phyloP scores from a whole-genome alignment of 2,888 invertebrate species.

The Eupithecia exiguata region DNA sequence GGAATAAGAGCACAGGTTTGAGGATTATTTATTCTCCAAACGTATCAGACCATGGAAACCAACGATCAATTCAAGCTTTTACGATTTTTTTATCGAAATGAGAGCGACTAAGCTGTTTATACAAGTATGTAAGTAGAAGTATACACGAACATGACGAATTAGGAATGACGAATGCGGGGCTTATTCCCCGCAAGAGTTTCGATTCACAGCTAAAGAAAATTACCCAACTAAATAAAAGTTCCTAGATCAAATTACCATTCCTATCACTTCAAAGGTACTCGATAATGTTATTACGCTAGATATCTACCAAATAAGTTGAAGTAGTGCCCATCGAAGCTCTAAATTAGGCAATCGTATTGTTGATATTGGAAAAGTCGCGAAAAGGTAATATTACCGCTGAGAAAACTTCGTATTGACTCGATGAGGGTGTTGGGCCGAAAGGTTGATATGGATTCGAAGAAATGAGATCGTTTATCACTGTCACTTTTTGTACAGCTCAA shows the following conservation, averaged over 20 bases:
- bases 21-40: not conserved
- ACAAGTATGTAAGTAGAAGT: too few species aligned
- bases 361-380: conserved; percentile 17
- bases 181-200: not conserved
- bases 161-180: not conserved
- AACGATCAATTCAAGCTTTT: not conserved
- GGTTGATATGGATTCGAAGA: conserved; percentile 15
- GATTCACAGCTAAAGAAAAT: not conserved
- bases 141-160: not conserved
- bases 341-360: conserved; percentile 11
- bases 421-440: conserved; percentile 14
- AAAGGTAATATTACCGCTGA: conserved; percentile 21
- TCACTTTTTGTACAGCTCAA: conserved; percentile 22
- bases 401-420: conserved; percentile 32
- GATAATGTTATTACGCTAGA: conserved; percentile 2
- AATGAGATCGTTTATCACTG: conserved; percentile 27
- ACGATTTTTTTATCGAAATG: not conserved
- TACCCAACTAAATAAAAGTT: conserved; percentile 1
- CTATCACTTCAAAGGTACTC: conserved; percentile 1
- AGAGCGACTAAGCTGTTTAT: not conserved
- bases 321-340: not conserved
- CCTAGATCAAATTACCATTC: conserved; percentile 38
- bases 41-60: not conserved
- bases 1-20: too few species aligned
- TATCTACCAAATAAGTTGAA: conserved; percentile 4